These are phyloP conservation scores for Noctua janthe DNA, from an alignment of 2,888 invertebrate genomes.

Conservation along the genomic window DNA sequence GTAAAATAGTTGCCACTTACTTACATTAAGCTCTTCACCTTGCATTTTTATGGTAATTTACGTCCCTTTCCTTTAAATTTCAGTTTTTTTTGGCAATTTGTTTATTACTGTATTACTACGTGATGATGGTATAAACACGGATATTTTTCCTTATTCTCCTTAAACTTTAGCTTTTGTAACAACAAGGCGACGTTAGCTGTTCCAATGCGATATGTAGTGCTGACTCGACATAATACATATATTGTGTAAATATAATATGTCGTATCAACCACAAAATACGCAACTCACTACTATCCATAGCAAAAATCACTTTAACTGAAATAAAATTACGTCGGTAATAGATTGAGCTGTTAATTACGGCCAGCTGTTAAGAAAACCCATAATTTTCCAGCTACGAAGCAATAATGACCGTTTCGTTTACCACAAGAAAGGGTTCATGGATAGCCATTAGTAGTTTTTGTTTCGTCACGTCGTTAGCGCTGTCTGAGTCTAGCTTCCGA, in stretches of 20 bases:
- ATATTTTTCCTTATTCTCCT: neutral
- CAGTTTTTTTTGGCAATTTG: neutral
- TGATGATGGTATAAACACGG: neutral
- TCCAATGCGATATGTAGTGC: neutral
- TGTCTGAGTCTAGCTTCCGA: constrained; percentile 63
- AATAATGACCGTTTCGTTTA: constrained; percentile 67
- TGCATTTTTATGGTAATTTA: constrained; percentile 20
- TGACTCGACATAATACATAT: neutral
- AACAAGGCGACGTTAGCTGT: neutral
- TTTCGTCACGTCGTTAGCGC: constrained; percentile 62
- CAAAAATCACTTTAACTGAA: constrained; percentile 61
- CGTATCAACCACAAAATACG: neutral
- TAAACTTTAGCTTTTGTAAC: neutral
- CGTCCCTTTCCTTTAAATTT: neutral
- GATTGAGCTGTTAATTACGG: constrained; percentile 54
- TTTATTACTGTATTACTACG: neutral
- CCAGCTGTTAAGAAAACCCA: constrained; percentile 60
- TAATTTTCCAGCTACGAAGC: constrained; percentile 57
- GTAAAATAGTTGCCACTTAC: constrained; percentile 44
- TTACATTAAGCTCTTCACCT: constrained; percentile 3
- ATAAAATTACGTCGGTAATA: constrained; percentile 54
- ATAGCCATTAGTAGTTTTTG: constrained; percentile 67
- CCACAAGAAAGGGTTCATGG: constrained; percentile 67
- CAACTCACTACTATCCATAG: constrained; percentile 22
- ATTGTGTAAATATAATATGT: neutral